Base-by-base conservation (phyloP, 2,888 invertebrate genomes). In the Idaea straminata region DNA sequence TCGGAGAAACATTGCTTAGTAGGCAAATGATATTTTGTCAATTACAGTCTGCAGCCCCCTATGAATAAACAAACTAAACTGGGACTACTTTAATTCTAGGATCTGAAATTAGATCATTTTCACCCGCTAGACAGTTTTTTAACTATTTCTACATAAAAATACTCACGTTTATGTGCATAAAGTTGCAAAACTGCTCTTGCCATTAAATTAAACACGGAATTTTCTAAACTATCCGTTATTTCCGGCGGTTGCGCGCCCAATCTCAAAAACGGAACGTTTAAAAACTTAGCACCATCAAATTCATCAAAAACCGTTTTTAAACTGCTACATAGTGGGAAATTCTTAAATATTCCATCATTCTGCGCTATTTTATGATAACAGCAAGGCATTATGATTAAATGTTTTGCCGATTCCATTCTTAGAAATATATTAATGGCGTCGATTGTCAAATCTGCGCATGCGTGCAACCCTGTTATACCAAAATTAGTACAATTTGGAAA, bases 401-500 rank as follows among this genome's bases (percentile, higher is more conserved):
- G 85, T 68, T 88, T 92, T 0, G 95, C 94, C 57, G 86, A 83
- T 6, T 89, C 78, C 82, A 95, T 93, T 75, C 93, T 86, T 59
- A 94, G 78, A 84, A 96, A 97, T 72, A 96, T 85, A 74, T 94
- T 92, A 62, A 96, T 93, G 7, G 96, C 95, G 64, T 94, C 93
- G 34, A 96, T 91, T 59, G 96, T 95, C 65, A 97, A 91, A 88
- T 97, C 96, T 0, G 96, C 97, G 78, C 97, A 97, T 5, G 96
- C 95, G 80, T 97, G 97, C 7, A 97, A 91, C 0, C 96, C 97
- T 0, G 86, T 78, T 68, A 93, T 83, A 61, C 91, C 91, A 75
- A 91, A 86, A n/a, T 74, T 66, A 7, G 70, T 65, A 57, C 72
- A 72, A 60, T 84, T 77, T 67, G 88, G 77, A 69, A 92, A 88